phyloP scores from a whole-genome alignment of 1,140 invertebrate genomes.

The Drosophila funebris region DNA sequence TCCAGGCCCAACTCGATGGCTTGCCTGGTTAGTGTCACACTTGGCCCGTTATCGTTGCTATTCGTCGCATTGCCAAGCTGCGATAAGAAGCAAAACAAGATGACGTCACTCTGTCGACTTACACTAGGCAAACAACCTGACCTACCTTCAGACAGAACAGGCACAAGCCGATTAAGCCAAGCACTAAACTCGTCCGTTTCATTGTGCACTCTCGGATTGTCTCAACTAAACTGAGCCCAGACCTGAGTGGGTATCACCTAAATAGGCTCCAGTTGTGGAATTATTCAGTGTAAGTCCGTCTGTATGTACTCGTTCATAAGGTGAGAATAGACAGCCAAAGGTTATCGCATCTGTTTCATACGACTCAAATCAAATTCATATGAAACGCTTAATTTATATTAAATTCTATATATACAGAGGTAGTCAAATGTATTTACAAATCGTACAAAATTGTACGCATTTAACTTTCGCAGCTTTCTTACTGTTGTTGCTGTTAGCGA shows the following conservation, averaged over 20 bases:
- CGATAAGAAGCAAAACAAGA: neutral
- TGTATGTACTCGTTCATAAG: neutral
- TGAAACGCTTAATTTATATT: no score
- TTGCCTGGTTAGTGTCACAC: slow-evolving; percentile 22
- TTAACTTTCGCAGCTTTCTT: no score
- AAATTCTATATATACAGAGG: no score
- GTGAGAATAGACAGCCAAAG: neutral
- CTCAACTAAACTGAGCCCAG: slow-evolving; percentile 43
- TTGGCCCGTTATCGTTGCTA: neutral
- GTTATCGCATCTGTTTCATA: slow-evolving; percentile 22
- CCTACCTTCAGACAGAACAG: slow-evolving; percentile 53
- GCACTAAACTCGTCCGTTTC: slow-evolving; percentile 24
- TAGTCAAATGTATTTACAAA: no score
- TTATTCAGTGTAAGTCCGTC: neutral
- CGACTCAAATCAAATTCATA: neutral
- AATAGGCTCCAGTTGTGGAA: neutral
- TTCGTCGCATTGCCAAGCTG: slow-evolving; percentile 15
- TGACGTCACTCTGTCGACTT: neutral
- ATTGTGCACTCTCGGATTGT: slow-evolving; percentile 22
- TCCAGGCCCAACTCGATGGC: slow-evolving; percentile 44
- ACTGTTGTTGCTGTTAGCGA: no score
- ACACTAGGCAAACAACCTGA: slow-evolving; percentile 4
- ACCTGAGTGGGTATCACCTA: neutral
- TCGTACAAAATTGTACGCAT: no score
- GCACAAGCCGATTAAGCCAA: slow-evolving; percentile 36